Evolutionary conservation across 2,797 vertebrate genomes (phyloP), one percentile per base, ranked within the genome.

Genomic region (Sylvilagus floridanus): DNA sequence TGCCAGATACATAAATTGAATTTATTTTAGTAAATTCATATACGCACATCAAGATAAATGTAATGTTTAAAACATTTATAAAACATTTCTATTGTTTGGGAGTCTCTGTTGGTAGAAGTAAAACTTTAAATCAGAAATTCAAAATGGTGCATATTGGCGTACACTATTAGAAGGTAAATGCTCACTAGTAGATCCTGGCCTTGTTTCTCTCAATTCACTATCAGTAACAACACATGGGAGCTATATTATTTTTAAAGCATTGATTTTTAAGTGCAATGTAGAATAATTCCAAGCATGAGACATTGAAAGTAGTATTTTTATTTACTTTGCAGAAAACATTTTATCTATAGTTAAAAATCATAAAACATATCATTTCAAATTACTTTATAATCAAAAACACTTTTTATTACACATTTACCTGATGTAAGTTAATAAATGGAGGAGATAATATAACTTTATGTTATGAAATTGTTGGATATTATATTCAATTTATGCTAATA

Each of bases 301-400:
- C 22, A 7, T 86, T 37, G 13, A 86, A 95, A 79, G 42, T 14
- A 81, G 4, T 32, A 87, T 88, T 93, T 65, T n/a, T 19, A 26
- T 37, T 11, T 60, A 52, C 78, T 57, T 78, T 93, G 32, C 52
- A 52, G 90, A 96, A 75, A 79, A 10, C 5, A n/a, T 71, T 1
- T 92, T 89, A 47, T 10, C 8, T 47, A 47, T 47, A 47, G 42
- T 47, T 47, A 82, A 92, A 92, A 77, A 63, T 47, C 83, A 62
- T 32, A 90, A 78, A 79, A 90, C 60, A 76, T 5, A 86, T 54
- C 8, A 35, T 92, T 95, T 93, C 47, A 60, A 52, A 73, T 87
- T 35, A 47, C 9, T 89, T 88, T 76, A 9, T 50, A 2, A n/a
- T 47, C 35, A 94, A 87, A 78, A 95, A 50, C 65, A n/a, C 0